Percentiles rank a stretch among this genome's conserved stretches.
Conservation (phyloP, 2,113 vertebrate genomes). For the Parus major region DNA sequence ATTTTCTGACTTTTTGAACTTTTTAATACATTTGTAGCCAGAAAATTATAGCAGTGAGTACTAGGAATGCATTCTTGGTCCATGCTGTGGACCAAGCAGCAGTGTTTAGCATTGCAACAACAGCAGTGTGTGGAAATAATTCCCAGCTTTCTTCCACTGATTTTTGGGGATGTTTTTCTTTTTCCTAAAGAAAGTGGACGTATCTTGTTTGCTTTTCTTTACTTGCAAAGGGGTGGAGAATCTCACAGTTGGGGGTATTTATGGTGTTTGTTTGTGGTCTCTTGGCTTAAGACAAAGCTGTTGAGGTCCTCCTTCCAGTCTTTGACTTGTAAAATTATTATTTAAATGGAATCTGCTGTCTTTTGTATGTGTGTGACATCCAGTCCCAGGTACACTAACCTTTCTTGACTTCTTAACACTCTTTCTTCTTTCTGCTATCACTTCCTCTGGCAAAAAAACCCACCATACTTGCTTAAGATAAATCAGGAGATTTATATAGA, state of each 20-base stretch:
- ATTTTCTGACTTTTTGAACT: neutral
- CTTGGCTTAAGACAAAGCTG: neutral
- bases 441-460: neutral
- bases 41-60: neutral
- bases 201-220: neutral
- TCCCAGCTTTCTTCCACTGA: neutral
- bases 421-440: neutral
- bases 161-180: neutral
- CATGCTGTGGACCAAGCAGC: too few relatives aligned
- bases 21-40: neutral
- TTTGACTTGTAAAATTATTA: neutral
- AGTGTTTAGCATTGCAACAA: neutral
- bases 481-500: neutral
- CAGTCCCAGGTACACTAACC: neutral
- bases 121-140: neutral
- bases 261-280: neutral
- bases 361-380: neutral
- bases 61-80: neutral
- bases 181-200: neutral
- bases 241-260: fast-evolving
- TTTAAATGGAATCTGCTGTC: neutral
- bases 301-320: neutral
- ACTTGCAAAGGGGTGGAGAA: neutral
- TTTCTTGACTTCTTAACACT: neutral
- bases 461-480: neutral